A percentile compares a stretch with the other conserved stretches of the same genome.
Evolutionary conservation across 1,140 invertebrate genomes (phyloP).

Genomic region (Ips typographus): DNA sequence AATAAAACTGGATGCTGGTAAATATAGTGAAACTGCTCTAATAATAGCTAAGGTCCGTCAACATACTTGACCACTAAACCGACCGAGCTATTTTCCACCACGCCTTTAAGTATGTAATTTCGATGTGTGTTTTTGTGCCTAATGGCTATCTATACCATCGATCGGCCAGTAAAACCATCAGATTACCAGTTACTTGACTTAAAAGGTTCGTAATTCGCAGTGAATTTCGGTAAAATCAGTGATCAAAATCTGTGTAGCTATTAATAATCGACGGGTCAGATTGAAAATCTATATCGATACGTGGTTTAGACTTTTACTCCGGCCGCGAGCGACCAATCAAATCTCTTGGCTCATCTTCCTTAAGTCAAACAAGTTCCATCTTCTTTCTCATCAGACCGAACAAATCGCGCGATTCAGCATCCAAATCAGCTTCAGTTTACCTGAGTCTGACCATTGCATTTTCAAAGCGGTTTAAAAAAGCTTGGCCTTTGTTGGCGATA

Average conservation of each 20-base stretch:
- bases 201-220: no score
- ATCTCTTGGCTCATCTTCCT: slow-evolving; percentile 27
- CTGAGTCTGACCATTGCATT: slow-evolving; percentile 20
- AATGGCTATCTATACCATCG: slow-evolving; percentile 24
- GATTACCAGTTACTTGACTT: not conserved
- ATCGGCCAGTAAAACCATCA: slow-evolving; percentile 12
- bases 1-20: slow-evolving; percentile 14
- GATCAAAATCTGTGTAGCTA: no score
- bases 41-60: slow-evolving; percentile 30
- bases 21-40: slow-evolving; percentile 31
- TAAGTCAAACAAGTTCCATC: slow-evolving; percentile 41
- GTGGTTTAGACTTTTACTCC: slow-evolving; percentile 18
- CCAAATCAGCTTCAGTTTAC: slow-evolving; percentile 26
- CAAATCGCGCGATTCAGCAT: slow-evolving; percentile 28
- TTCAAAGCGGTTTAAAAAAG: slow-evolving; percentile 26
- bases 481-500: slow-evolving; percentile 3
- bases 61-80: slow-evolving; percentile 31
- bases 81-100: slow-evolving; percentile 39
- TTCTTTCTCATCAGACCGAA: slow-evolving; percentile 30
- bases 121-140: slow-evolving; percentile 32
- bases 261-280: not conserved
- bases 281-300: not conserved
- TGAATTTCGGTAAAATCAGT: no score
- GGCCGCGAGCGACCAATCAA: slow-evolving; percentile 22
- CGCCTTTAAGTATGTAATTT: slow-evolving; percentile 33